Base-by-base conservation (phyloP, 2,113 vertebrate genomes). In the human (Homo sapiens) region DNA sequence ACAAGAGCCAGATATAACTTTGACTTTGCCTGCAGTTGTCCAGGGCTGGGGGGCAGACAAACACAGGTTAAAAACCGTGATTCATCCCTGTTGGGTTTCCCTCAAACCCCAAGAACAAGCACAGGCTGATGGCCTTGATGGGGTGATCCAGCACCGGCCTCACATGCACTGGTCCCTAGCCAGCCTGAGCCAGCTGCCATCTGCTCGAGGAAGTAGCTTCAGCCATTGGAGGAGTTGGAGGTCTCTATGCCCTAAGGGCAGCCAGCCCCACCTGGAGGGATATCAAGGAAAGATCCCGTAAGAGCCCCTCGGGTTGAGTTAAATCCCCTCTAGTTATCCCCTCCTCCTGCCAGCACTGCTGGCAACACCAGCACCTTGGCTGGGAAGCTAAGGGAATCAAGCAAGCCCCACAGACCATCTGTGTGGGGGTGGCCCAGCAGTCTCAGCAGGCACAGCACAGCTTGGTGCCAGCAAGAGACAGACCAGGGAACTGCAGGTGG, bases 161-260 rank as follows among this genome's bases (percentile, higher is more conserved):
- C 59, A 45, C 5, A 9, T 0, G 0, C 1, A 32, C 68, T 76
- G 70, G 70, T 66, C n/a, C 55, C 32, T 0, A 1, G 45, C 55
- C 61, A 83, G 43, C 80, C 25, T 3, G 9, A 40, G 81, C 57
- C 93, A 66, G 95, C 94, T 86, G 80, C 93, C 80, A 32, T 13
- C 89, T 2, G 30, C 52, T 88, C 10, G 10, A 94, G 80, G 57
- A 59, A 61, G 68, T 8, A 45, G 81, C 96, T 25, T 8, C 35
- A 38, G 80, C 73, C 84, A 27, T 59, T 3, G 81, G 9, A 66
- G 6, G 59, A 23, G 35, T 13, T 45, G 12, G 89, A 50, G 89
- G 64, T 89, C n/a, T 40, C 66, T 30, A 1, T 4, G 3, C 14
- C 45, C 52, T 7, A 11, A 89, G 38, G n/a, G 70, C 50, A 52